Evolutionary conservation across 92 coral and sea anemone genomes (phyloP).

Genomic region (Umimayanthus chanpuru): DNA sequence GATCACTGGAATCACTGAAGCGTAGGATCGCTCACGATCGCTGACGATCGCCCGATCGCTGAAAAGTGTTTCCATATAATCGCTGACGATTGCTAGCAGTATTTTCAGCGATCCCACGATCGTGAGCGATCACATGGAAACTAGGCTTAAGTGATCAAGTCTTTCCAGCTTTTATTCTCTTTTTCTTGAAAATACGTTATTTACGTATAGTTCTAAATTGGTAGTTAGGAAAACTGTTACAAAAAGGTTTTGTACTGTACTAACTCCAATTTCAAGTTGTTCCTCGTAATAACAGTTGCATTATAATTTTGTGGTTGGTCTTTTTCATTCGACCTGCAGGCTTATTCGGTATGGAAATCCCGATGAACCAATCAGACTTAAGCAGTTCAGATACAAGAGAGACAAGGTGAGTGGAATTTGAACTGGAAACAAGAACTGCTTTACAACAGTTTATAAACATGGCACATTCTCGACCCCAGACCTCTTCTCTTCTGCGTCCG

Average conservation of each 20-base stretch:
- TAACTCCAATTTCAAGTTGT: not conserved
- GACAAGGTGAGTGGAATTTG: slow-evolving; percentile 66
- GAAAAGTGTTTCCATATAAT: no score
- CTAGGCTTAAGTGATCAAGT: no score
- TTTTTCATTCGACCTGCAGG: slow-evolving; percentile 35
- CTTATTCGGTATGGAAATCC: slow-evolving; percentile 90
- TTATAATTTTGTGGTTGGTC: not conserved
- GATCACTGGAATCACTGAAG: no score
- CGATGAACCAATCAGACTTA: slow-evolving; percentile 83
- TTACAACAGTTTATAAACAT: not conserved
- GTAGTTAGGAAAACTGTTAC: not conserved
- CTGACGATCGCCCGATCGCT: no score
- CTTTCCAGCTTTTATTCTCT: no score
- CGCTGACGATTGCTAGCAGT: no score
- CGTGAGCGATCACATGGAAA: no score
- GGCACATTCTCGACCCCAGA: not conserved
- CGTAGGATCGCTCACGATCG: no score
- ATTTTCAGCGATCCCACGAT: no score
- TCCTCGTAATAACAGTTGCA: not conserved
- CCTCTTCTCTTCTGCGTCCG: no score
- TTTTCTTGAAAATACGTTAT: no score
- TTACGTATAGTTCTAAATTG: not conserved
- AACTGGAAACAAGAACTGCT: not conserved
- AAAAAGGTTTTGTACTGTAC: not conserved
- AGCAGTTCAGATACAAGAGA: slow-evolving; percentile 77